Percentiles rank a stretch among this genome's conserved stretches.
phyloP scores from a whole-genome alignment of 1,140 invertebrate genomes.

The Ceratosolen solmsi region DNA sequence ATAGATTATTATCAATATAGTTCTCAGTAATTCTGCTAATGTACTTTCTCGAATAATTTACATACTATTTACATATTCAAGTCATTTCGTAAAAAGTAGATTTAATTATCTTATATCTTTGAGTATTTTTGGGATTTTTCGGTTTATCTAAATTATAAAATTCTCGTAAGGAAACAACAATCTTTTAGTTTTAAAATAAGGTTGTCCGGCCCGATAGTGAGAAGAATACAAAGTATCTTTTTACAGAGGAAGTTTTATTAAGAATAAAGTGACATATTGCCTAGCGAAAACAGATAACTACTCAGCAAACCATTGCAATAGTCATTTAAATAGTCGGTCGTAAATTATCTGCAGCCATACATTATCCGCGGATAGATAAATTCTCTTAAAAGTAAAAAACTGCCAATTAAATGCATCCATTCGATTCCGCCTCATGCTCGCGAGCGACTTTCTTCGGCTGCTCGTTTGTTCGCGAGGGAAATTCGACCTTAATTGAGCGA shows the following conservation, averaged over 20 bases:
- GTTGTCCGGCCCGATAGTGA: not conserved
- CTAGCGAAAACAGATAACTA: not conserved
- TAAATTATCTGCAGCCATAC: not conserved
- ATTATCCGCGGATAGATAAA: not conserved
- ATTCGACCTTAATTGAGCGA: conserved; percentile 42
- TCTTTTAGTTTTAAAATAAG: not conserved
- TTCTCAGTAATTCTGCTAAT: conserved; percentile 15
- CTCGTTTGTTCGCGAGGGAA: not conserved
- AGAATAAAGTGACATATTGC: not conserved
- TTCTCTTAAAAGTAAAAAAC: not conserved
- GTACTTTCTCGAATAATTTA: conserved; percentile 22
- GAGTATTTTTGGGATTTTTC: not conserved
- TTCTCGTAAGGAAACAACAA: conserved; percentile 2
- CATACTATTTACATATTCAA: conserved; percentile 23
- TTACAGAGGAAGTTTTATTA: not conserved
- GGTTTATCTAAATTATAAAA: not conserved
- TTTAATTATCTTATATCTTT: conserved; percentile 4
- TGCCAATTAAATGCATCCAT: conserved; percentile 1
- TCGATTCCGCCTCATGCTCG: not conserved
- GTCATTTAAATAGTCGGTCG: not conserved
- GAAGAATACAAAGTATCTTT: not conserved
- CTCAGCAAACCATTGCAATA: not conserved
- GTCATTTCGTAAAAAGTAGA: not conserved
- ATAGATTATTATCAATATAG: conserved; percentile 9
- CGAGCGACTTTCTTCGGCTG: not conserved